Base-by-base conservation (phyloP, 2,888 invertebrate genomes). In the Synanthedon andrenaeformis region DNA sequence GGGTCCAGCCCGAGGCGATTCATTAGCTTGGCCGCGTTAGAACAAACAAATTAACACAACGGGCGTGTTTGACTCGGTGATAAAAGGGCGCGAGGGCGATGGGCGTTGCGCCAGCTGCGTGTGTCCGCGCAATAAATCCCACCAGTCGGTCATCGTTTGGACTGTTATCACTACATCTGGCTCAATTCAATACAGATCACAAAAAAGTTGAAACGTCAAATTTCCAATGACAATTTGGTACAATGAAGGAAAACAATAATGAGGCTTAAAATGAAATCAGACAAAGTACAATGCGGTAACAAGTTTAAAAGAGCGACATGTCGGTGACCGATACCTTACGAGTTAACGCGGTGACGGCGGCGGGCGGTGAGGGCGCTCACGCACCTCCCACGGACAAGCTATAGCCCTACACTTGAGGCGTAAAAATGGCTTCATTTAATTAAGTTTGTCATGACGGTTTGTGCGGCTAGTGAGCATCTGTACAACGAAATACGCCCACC, bases 381-480 rank as follows among this genome's bases (percentile, higher is more conserved):
- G 19, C 23, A 49, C 12, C 10, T 14, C 49, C 13, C 12, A 49
- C 49, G 23, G 51, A 35, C 35, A 19, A 17, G 5, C 50, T 6
- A 17, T 61, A 23, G 23, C 65, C 68, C 69, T 63, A 65, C 61
- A 62, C 73, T 67, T 74, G 70, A 65, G 59, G 69, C 72, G 79
- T 74, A 78, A 78, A 81, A 83, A 86, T 80, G 86, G 86, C 86
- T 87, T 87, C 86, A 84, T 82, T 84, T 87, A 87, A 86, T 87
- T 87, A 86, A 85, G 77, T 87, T 85, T 87, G 85, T 75, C 76
- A 70, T 74, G 74, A 78, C 70, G 68, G 65, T 65, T 65, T 65
- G 66, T 68, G 65, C 65, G 57, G 61, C 59, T 63, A 63, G 66
- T 72, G 72, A 74, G 77, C 85, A 87, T 85, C 82, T 87, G 86